Evolutionary conservation across 2,113 vertebrate species (phyloP).

Genomic region (Eleginops maclovinus): DNA sequence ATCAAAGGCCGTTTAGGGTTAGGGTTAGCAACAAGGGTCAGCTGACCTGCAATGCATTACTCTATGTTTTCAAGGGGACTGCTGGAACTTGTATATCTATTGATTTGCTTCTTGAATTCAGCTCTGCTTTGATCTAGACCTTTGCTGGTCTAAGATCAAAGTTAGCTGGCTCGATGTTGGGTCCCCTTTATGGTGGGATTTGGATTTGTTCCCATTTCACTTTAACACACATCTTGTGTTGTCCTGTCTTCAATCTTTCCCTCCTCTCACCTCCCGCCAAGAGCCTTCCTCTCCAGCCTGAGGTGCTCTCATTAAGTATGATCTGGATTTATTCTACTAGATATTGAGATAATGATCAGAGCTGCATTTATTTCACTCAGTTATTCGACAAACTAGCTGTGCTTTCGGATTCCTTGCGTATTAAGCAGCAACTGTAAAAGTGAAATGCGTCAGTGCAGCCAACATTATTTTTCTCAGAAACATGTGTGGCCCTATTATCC

Average conservation of each 20-base stretch:
- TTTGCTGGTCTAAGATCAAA: not conserved
- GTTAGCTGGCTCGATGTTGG: not conserved
- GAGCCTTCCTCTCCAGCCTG: conserved; percentile 12
- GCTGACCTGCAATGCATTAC: not conserved
- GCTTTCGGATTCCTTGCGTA: too few relatives aligned
- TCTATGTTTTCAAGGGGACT: too few relatives aligned
- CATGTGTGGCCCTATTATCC: not conserved
- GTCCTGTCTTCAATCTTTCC: not conserved
- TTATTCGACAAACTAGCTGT: too few relatives aligned
- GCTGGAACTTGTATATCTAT: not conserved
- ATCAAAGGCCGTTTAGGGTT: not conserved
- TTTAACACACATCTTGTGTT: not conserved
- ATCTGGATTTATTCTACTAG: not conserved
- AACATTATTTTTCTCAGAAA: conserved; percentile 5
- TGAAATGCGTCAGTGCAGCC: conserved; percentile 1
- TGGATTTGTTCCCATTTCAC: not conserved
- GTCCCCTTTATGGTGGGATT: not conserved
- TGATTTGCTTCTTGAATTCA: not conserved
- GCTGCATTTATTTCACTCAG: not conserved
- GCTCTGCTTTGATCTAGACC: not conserved
- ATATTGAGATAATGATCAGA: not conserved
- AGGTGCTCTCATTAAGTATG: conserved; percentile 5
- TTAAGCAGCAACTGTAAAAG: not conserved
- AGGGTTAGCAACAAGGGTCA: not conserved
- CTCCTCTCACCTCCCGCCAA: not conserved